Conservation (phyloP, 1,140 invertebrate genomes). For the Drosophila eugracilis region DNA sequence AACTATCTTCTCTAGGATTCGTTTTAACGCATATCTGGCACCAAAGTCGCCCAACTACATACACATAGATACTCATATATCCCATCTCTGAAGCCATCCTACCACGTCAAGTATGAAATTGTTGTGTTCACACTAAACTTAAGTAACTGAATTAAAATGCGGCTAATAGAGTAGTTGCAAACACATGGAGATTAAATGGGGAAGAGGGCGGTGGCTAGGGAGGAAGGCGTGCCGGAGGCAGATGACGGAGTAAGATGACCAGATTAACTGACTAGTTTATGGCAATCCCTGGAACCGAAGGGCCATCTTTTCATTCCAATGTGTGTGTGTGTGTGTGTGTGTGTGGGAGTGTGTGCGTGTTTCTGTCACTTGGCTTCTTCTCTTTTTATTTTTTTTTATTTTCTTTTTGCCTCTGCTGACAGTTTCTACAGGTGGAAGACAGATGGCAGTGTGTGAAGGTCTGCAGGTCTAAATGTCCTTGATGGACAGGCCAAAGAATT, state of each 20-base stretch:
- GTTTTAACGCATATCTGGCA: neutral
- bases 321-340: neutral
- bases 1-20: neutral
- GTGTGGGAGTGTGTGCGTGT: conserved; percentile 31
- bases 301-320: no score
- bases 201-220: neutral
- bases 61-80: neutral
- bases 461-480: conserved; percentile 7
- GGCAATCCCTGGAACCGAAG: conserved; percentile 43
- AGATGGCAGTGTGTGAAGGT: conserved; percentile 11
- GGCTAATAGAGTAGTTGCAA: conserved; percentile 80
- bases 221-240: neutral
- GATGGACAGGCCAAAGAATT: conserved; percentile 40
- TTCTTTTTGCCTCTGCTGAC: conserved; percentile 20
- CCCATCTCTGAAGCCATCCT: conserved; percentile 14
- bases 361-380: conserved; percentile 57
- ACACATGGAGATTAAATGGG: conserved; percentile 65
- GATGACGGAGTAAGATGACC: conserved; percentile 46
- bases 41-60: neutral
- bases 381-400: neutral
- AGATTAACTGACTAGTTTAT: conserved; percentile 55
- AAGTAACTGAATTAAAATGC: conserved; percentile 83
- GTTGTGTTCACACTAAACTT: conserved; percentile 83
- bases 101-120: conserved; percentile 77
- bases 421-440: conserved; percentile 50